Conservation (phyloP, 1,140 invertebrate species). For the Meloidogyne floridensis region DNA sequence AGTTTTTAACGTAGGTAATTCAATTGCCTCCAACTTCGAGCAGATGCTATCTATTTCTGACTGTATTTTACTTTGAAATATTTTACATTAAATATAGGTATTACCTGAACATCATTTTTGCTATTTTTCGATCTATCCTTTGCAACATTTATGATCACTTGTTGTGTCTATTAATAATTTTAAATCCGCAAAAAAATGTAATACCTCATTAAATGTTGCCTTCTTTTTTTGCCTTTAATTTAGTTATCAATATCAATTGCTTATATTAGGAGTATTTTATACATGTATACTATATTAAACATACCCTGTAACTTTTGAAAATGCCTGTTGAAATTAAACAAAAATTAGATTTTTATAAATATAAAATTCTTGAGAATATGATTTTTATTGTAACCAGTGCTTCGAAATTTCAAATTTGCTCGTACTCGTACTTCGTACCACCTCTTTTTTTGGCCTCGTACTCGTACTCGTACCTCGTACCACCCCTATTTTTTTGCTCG, state of each 20-base stretch:
- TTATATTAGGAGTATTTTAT: too few relatives aligned
- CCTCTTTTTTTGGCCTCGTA: too few relatives aligned
- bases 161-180: background rate
- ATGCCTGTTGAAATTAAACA: conserved; percentile 41
- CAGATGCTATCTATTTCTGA: conserved; percentile 60
- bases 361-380: background rate
- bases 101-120: conserved; percentile 61
- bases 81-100: background rate
- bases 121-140: conserved; percentile 51
- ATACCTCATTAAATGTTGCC: conserved; percentile 59
- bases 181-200: too few relatives aligned
- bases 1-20: conserved; percentile 55
- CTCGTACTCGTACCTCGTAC: too few relatives aligned
- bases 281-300: background rate
- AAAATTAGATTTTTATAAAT: conserved; percentile 33
- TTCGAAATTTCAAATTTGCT: too few relatives aligned
- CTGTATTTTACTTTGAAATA: conserved; percentile 25
- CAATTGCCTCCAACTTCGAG: conserved; percentile 56
- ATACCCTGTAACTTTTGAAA: conserved; percentile 64
- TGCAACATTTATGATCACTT: conserved; percentile 46
- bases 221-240: conserved; percentile 64
- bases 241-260: conserved; percentile 17
- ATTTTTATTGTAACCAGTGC: background rate
- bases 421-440: too few relatives aligned
- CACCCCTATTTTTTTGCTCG: too few relatives aligned